Base-by-base conservation (phyloP, 1,140 invertebrate species). In the Drosophila fuyamai region DNA sequence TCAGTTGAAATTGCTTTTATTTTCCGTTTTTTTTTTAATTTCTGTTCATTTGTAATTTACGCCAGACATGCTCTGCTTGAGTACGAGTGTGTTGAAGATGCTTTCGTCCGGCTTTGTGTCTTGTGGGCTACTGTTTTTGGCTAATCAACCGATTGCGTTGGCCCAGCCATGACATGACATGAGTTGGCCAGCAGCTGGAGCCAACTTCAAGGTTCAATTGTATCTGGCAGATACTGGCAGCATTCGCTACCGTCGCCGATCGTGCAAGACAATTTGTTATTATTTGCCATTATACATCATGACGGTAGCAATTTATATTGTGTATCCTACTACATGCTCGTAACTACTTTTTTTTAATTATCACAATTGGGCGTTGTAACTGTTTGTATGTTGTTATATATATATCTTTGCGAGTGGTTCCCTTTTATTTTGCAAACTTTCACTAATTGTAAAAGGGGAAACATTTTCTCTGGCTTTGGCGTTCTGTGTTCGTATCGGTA, bases 201-300 rank as follows among this genome's bases (percentile, higher is more conserved):
- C 57, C 59, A 55, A 43, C 83, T 79, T 76, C 82, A 86, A 86
- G 82, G 82, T 88, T 86, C 83, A 88, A 79, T 88, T 88, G 82
- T 82, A 79, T 77, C 82, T 72, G 40, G 71, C 72, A 81, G 60
- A 81, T 51, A 48, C 4, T 63, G 78, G 63, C 62, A 51, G 62
- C 55, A 55, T 46, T 38, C 51, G 48, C 65, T 41, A 60, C 63
- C 38, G 41, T 54, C 59, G 55, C 18, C 60, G 60, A 57, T 48
- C 71, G 76, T 76, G 63, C 83, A 76, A 78, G 75, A 77, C 74
- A 88, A 88, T 89, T 86, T 86, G 83, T 86, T 86, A 88, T 88
- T 86, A 88, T 88, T 88, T 79, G 83, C 79, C 67, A 88, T 88
- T 88, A 88, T 83, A 88, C 79, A 73, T 74, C 83, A 86, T 88